Conservation (phyloP, 1,140 invertebrate genomes). For the Meloidogyne floridensis region DNA sequence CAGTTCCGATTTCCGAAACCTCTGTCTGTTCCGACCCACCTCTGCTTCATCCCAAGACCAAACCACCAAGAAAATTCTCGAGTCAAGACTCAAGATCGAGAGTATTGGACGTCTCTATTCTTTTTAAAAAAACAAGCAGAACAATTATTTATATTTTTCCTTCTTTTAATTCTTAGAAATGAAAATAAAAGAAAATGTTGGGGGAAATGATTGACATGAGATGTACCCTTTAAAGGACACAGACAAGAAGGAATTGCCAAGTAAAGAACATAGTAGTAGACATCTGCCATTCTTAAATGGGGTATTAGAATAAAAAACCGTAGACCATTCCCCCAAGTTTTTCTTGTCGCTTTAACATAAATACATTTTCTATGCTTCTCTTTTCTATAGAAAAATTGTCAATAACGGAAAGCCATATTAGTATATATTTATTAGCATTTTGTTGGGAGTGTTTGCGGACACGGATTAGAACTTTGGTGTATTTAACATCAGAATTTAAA, state of each 20-base stretch:
- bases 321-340: neutral
- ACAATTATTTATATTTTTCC: neutral
- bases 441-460: neutral
- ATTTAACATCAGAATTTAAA: neutral
- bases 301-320: neutral
- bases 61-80: too few species aligned
- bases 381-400: neutral
- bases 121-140: too few species aligned
- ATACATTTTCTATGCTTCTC: neutral
- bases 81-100: too few species aligned
- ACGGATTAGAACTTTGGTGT: neutral
- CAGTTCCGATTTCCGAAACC: too few species aligned
- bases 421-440: neutral
- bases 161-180: neutral
- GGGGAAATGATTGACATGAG: conserved; percentile 1
- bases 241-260: neutral
- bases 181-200: neutral
- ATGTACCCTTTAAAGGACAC: neutral
- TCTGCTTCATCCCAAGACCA: too few species aligned
- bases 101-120: too few species aligned
- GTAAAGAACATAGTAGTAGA: neutral
- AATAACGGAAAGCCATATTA: neutral
- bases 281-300: neutral
- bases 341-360: neutral
- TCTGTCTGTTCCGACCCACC: too few species aligned